Evolutionary conservation across 2,888 invertebrate species (phyloP), one percentile per base, ranked within the genome.

Genomic region (Euplexia lucipara): DNA sequence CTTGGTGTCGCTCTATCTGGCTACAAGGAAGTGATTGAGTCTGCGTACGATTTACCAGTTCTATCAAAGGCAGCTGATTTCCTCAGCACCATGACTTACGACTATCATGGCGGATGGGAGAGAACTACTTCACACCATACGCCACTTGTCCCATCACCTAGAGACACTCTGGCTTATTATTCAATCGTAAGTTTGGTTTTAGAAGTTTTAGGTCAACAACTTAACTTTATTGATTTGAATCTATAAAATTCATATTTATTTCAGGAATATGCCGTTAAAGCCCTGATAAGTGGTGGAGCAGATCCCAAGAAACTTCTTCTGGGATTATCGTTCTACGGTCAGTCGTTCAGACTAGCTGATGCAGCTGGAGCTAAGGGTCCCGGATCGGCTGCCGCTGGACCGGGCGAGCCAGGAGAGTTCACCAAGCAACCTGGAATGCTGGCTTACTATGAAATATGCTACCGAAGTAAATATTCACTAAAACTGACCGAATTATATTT

Each of bases 71-170:
- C 97, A 41, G 96, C 97, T 0, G 98, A 98, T 81, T 98, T 98
- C 87, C 95, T 98, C 87, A 97, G 98, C 6, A 97, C 98, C 0
- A 98, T 98, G 98, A 97, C 97, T 0, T 98, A 98, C 79, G 98
- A 98, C 87, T 98, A 98, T 87, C 98, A 98, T 79, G 98, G 98
- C 0, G 97, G 98, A n/a, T 98, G 98, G 98, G 98, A 98, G 87
- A 92, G 96, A 16, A 95, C 94, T 70, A 98, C 98, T 0, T 97
- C 97, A 0, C 98, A 98, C 86, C 97, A 98, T 10, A 97, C 98
- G 75, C 98, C 98, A 0, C 90, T 98, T 3, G 96, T 96, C 67
- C 96, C 96, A 0, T 92, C 96, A 10, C 91, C 96, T 0, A 96
- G 95, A n/a, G 98, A 98, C 75, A 94, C 94, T 58, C 96, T 97